Evolutionary conservation across 1,140 invertebrate genomes (phyloP).

Genomic region (Musca domestica): DNA sequence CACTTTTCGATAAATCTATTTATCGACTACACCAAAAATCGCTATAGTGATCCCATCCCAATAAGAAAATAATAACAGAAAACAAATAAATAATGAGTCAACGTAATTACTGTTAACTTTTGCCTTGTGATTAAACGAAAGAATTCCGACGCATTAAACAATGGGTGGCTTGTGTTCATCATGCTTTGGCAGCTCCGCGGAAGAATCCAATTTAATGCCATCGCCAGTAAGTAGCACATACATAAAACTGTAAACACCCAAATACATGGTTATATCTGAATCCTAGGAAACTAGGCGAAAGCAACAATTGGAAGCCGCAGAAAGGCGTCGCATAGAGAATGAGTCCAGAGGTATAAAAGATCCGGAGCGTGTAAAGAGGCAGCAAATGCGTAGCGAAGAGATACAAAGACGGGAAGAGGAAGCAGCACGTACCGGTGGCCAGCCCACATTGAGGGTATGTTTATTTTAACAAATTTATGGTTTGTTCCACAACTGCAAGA

Average conservation of each 20-base stretch:
- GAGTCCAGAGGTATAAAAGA: slow-evolving; percentile 47
- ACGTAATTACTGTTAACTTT: too few species aligned
- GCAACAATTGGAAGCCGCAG: slow-evolving; percentile 48
- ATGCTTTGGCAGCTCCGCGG: slow-evolving; percentile 35
- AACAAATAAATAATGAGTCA: too few species aligned
- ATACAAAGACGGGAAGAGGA: slow-evolving; percentile 40
- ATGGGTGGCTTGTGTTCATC: slow-evolving; percentile 43
- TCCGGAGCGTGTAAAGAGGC: slow-evolving; percentile 40
- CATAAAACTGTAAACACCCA: not conserved
- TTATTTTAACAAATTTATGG: not conserved
- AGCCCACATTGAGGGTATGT: slow-evolving; percentile 37
- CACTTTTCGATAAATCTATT: too few species aligned
- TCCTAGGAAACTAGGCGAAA: slow-evolving; percentile 43
- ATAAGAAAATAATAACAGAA: not conserved
- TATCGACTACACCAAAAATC: too few species aligned
- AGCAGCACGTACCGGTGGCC: slow-evolving; percentile 39
- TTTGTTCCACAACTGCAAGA: not conserved
- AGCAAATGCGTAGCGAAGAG: slow-evolving; percentile 39
- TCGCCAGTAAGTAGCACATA: slow-evolving; percentile 34
- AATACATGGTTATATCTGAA: not conserved
- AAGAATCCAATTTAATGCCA: slow-evolving; percentile 47
- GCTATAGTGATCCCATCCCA: not conserved
- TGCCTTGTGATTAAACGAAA: too few species aligned
- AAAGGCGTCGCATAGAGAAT: slow-evolving; percentile 43
- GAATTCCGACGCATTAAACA: not conserved